Evolutionary conservation across 2,113 vertebrate species (phyloP), one percentile per base, ranked within the genome.

Genomic region (Scolopax mira): DNA sequence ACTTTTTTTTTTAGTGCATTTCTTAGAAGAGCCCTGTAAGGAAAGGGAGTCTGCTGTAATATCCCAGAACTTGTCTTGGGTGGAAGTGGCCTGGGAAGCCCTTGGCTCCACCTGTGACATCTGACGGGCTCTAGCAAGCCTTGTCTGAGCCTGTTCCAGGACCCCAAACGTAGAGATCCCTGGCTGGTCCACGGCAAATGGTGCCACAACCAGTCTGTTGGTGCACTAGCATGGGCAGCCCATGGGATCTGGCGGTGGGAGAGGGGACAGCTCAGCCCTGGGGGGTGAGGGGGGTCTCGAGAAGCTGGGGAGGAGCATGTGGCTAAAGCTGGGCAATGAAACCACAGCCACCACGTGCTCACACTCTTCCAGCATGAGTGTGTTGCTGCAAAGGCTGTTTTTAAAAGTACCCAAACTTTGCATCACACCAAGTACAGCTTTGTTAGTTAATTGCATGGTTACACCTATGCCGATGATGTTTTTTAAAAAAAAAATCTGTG

Each of bases 401-500:
- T 58, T 31, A 48, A 69, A 80, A 80, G 51, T 16, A 49, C 55
- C 9, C 13, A 60, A 85, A 55, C 85, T 88, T 88, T 70, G 51
- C 55, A 54, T 81, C 30, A 24, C 21, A 13, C 15, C 1, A 8
- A 80, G 57, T 41, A 60, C 55, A 70, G 61, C 79, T 67, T 86
- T 35, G 31, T 39, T 93, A 84, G 85, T 85, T 82, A 85, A 95
- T 71, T 81, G 69, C 35, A 55, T 41, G 27, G 80, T 89, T 66
- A 97, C 60, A 74, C 58, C 64, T 86, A 57, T 39, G 75, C 85
- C 67, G 74, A 25, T 80, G 77, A 94, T 90, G 77, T 55, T 58
- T 11, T 4, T 65, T 10, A 7, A 13, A 3, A 82, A 78, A 86
- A 51, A 5, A 30, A 55, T 41, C 72, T 55, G 65, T 48, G 25